Base-by-base conservation (phyloP, 2,113 vertebrate genomes). In the Struthidea cinerea region DNA sequence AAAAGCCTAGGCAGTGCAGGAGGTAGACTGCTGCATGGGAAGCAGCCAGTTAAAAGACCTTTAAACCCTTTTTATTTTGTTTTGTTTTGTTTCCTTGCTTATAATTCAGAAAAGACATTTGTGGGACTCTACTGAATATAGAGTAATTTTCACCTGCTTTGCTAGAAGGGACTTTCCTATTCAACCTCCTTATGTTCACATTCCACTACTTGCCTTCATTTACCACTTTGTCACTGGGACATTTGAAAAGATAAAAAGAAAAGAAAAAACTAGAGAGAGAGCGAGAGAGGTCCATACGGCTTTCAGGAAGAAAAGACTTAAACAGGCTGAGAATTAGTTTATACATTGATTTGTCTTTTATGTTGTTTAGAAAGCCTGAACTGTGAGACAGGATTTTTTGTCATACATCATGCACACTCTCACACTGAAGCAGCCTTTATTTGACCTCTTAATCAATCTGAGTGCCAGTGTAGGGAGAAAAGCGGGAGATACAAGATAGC, bases 391-490 rank as follows among this genome's bases (percentile, higher is more conserved):
- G 71, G 75, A 64, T 44, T 96, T 97, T 97, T 95, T 93, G 92
- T 94, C 46, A 67, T 97, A 96, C 88, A 96, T 98, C 97, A 96
- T 95, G 94, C 49, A 73, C 37, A 55, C 91, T 89, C 85, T 59
- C 78, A 44, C 80, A 89, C 91, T 93, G 89, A 85, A 81, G 88
- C 92, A 97, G 97, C 97, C 97, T 98, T 96, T 97, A 94, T 96
- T 96, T 98, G 97, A 98, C 98, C 98, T 98, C 97, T 98, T 98
- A 97, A 98, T 98, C 98, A 98, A 97, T 95, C 94, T 69, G 59
- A 95, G 92, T 97, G 94, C 95, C 94, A 85, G 90, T 82, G 83
- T 57, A 82, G 35, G 63, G 92, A 69, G 93, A 96, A 96, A 90
- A 87, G n/a, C 93, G 80, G 23, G 90, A 98, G 97, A 97, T 96